Evolutionary conservation across 2,888 invertebrate species (phyloP), one percentile per base, ranked within the genome.

Genomic region (Oxystoma pomonae): DNA sequence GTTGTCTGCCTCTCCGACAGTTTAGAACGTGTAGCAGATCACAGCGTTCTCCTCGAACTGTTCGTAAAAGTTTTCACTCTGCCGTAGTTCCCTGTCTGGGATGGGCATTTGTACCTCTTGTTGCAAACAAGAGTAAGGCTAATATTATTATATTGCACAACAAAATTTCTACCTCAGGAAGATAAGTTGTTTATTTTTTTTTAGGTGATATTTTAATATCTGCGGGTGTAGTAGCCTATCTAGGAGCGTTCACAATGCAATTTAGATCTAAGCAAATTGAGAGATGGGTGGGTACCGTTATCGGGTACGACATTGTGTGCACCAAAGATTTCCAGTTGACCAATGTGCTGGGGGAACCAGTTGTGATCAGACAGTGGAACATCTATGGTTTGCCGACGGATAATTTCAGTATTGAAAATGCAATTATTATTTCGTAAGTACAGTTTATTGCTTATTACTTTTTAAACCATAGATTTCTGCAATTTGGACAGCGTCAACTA

Each of bases 301-400:
- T 84, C 20, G 83, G 85, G 2, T 86, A 86, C 62, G 87, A 89
- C 0, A 86, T 98, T 3, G 87, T 91, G 1, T 94, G 94, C 75
- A 89, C 90, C 0, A 75, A 82, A 51, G 81, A 92, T 75, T 97
- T 91, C 79, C 90, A 90, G 68, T 80, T 98, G 66, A 90, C 90
- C 59, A 85, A 85, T 57, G 86, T 91, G 2, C 82, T 98, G 16
- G 96, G 96, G 0, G 92, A 96, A 72, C 88, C 94, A 0, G 93
- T 96, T 16, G 87, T 90, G 67, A 92, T 96, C 62, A 87, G 95
- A 74, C 89, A 91, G 66, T 96, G 96, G 96, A 93, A 92, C 76
- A 94, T 96, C 67, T 90, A 88, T 71, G 96, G 96, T 0, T 78
- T 96, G 64, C 96, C 96, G 0, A 89, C 89, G 0, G 96, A 96